These are phyloP conservation scores for Cephalophus harveyi DNA, from an alignment of 2,113 vertebrate genomes.

Conservation along the genomic window DNA sequence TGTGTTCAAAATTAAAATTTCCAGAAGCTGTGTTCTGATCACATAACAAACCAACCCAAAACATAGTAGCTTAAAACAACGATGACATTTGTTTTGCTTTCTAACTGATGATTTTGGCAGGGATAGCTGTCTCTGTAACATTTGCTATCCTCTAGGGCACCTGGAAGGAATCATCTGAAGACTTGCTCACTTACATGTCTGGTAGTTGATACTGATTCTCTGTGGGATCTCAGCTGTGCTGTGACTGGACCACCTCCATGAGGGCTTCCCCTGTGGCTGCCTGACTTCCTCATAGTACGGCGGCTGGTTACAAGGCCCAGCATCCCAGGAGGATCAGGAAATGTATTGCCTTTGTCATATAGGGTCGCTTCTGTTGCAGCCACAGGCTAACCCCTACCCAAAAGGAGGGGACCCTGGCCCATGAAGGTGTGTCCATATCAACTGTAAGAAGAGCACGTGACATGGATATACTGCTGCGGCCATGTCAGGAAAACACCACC, in stretches of 20 bases:
- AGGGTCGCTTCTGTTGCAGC: neutral
- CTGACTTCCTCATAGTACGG: neutral
- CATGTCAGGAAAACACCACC: neutral
- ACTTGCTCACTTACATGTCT: accelerated
- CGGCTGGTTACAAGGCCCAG: accelerated
- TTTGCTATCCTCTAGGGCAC: neutral
- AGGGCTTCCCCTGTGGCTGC: neutral
- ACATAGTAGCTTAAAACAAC: neutral
- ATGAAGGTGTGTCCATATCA: neutral
- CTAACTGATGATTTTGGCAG: neutral
- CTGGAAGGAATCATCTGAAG: neutral
- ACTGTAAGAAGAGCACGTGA: accelerated
- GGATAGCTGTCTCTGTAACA: neutral
- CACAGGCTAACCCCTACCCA: neutral
- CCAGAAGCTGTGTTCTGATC: neutral
- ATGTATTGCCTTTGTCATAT: neutral
- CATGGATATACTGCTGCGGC: neutral
- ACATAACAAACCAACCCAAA: neutral
- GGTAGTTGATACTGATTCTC: neutral
- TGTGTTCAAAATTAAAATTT: neutral
- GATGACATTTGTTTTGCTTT: neutral
- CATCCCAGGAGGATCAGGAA: neutral
- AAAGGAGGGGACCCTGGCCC: neutral
- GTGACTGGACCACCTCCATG: accelerated
- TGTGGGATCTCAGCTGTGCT: neutral